These are phyloP conservation scores for Drosophila repletoides DNA, from an alignment of 1,140 invertebrate genomes.

Conservation along the genomic window DNA sequence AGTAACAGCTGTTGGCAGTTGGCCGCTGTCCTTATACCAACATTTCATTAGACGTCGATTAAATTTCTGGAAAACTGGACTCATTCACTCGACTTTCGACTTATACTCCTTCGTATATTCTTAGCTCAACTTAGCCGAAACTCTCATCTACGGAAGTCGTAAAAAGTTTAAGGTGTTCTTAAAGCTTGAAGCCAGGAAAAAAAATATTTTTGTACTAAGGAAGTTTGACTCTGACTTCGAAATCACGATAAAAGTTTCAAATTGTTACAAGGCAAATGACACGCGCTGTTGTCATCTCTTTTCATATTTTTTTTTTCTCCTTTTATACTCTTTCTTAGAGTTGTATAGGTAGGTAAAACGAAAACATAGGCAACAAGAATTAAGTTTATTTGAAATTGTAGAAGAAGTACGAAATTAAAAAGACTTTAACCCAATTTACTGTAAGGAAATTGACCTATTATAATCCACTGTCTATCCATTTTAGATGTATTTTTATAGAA, in stretches of 20 bases:
- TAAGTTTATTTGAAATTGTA: no score
- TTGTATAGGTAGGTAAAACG: no score
- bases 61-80: not conserved
- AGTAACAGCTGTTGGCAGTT: constrained; percentile 60
- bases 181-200: constrained; percentile 47
- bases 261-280: constrained; percentile 76
- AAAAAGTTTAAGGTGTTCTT: constrained; percentile 76
- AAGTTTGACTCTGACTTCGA: constrained; percentile 19
- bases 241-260: constrained; percentile 71
- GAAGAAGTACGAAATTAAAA: no score
- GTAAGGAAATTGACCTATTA: no score
- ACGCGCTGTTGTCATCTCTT: constrained; percentile 45
- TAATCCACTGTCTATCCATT: no score
- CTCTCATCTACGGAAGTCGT: constrained; percentile 58
- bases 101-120: not conserved
- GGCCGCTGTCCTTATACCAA: not conserved
- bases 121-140: constrained; percentile 4
- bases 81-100: not conserved
- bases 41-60: constrained; percentile 49
- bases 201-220: no score
- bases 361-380: no score
- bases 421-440: no score
- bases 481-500: no score
- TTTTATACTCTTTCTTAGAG: not conserved
- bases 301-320: not conserved